Conservation (phyloP, 2,113 vertebrate species). For the Paracanthobrama guichenoti region DNA sequence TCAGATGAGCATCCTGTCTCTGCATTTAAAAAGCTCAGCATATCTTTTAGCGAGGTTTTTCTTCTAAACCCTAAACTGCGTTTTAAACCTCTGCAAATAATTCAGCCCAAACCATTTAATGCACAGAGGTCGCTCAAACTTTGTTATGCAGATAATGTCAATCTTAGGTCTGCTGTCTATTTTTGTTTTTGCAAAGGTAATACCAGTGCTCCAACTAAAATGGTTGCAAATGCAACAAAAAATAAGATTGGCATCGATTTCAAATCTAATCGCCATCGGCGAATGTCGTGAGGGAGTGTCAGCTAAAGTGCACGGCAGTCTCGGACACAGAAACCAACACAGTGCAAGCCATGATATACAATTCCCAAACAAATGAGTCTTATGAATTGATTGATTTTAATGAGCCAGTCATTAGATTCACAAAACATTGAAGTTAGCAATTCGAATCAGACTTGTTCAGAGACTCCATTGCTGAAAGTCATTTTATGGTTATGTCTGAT, state of each 20-base stretch:
- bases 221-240: background rate
- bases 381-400: no score
- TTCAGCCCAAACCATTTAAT: background rate
- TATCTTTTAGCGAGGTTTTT: background rate
- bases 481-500: no score
- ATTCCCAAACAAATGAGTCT: no score
- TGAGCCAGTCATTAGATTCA: no score
- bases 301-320: no score
- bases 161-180: background rate
- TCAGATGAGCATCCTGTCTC: background rate
- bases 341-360: no score
- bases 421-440: no score
- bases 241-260: background rate
- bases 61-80: background rate
- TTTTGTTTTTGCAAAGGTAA: background rate
- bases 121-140: background rate
- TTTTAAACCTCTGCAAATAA: background rate
- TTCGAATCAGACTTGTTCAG: no score
- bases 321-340: no score
- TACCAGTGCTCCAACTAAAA: background rate
- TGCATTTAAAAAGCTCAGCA: background rate
- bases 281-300: no score
- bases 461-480: no score
- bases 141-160: background rate
- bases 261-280: background rate